Conservation (phyloP, 2,797 vertebrate species). For the Carcharodon carcharias region DNA sequence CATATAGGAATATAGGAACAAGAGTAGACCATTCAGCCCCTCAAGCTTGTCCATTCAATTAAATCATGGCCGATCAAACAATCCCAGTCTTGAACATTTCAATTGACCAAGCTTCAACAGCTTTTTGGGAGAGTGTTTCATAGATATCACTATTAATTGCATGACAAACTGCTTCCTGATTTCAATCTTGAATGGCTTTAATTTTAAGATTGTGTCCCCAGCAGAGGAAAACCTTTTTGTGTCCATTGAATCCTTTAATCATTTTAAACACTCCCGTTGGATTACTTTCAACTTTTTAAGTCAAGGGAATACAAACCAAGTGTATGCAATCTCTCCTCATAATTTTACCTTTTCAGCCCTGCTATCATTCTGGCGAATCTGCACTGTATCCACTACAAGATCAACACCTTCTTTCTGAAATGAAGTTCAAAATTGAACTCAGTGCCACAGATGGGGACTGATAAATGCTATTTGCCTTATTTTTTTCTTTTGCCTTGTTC, state of each 20-base stretch:
- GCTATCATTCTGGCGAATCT: background rate
- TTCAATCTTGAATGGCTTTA: background rate
- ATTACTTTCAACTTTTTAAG: background rate
- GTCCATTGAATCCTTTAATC: background rate
- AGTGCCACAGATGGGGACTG: background rate
- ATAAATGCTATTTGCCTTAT: too few species aligned
- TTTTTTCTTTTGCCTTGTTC: too few species aligned
- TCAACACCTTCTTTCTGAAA: background rate
- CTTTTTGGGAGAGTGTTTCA: background rate
- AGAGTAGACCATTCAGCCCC: background rate
- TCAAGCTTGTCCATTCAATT: background rate
- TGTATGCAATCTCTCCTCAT: background rate
- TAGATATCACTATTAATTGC: background rate
- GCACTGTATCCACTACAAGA: background rate
- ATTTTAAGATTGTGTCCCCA: background rate
- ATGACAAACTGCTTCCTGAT: background rate
- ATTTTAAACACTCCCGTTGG: background rate
- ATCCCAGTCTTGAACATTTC: background rate
- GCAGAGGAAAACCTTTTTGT: background rate
- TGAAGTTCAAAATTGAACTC: background rate
- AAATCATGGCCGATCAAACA: background rate
- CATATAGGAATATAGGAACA: background rate
- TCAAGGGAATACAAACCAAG: background rate
- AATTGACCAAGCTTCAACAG: background rate
- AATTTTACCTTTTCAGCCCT: background rate